Base-by-base conservation (phyloP, 2,797 vertebrate genomes). In the Ispidina lecontei region DNA sequence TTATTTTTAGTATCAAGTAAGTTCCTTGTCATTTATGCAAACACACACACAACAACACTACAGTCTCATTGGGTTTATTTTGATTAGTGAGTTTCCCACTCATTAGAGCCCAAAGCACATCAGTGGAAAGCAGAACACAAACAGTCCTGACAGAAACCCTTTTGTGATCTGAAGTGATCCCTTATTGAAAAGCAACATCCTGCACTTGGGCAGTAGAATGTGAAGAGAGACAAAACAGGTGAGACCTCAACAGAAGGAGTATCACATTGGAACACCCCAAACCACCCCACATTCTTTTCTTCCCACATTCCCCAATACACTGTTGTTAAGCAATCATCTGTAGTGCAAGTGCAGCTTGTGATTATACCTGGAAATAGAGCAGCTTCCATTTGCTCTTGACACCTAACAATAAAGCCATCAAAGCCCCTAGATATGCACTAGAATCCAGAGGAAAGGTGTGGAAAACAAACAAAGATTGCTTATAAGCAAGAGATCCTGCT, bases 391-490 rank as follows among this genome's bases (percentile, higher is more conserved):
- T 87, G 59, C 60, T 80, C 56, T 35, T 60, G 17, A 43, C 14
- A 49, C 14, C 25, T 82, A 33, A 20, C 47, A 51, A 3, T 9
- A 10, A 58, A 65, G 69, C 25, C 23, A 65, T 8, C 0, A 1
- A 75, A 75, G 4, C 3, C 5, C 14, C 22, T 1, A 39, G 37
- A 78, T 10, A 51, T 3, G 58, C 1, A 68, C 7, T 2, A 77
- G 18, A n/a, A 62, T 3, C 5, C 78, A 64, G 47, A n/a, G 3
- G 3, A 37, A 72, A 68, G 37, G 8, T 2, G 21, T 6, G 9
- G 9, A 9, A 37, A 39, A 4, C 7, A 15, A 33, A 28, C 6
- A 19, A 16, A 2, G 0, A 41, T 14, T 62, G 47, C 8, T 39
- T 39, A 39, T 63, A 59, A 63, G 33, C 23, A 69, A 39, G 16